These are phyloP conservation scores for Calcarius lapponicus DNA, from an alignment of 2,797 vertebrate species.

Conservation along the genomic window DNA sequence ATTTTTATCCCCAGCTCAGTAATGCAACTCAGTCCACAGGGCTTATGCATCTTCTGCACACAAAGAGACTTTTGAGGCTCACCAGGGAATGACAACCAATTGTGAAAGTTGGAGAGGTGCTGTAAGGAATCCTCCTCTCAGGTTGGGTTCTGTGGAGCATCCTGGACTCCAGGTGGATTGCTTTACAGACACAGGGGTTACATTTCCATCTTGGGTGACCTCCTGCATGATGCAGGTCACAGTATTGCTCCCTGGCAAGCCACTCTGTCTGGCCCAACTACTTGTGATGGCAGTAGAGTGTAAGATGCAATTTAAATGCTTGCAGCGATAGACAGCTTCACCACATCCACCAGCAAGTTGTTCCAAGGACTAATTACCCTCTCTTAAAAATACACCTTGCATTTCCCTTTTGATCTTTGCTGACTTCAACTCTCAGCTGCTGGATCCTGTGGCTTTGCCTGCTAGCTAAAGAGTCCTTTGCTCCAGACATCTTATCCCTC, in stretches of 20 bases:
- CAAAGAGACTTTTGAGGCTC: background rate
- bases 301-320: background rate
- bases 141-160: accelerated
- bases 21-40: background rate
- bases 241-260: background rate
- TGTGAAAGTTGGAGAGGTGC: background rate
- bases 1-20: background rate
- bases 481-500: constrained; percentile 55
- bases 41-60: background rate
- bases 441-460: background rate
- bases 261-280: background rate
- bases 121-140: background rate
- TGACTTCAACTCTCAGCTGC: background rate
- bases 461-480: background rate
- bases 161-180: background rate
- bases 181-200: background rate
- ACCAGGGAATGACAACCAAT: background rate
- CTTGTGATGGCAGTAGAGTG: background rate
- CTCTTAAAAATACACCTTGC: background rate
- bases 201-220: accelerated
- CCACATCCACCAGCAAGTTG: background rate
- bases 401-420: constrained; percentile 29
- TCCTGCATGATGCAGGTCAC: accelerated
- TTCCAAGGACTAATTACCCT: constrained; percentile 37
- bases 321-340: background rate